Percentiles rank a stretch among this genome's conserved stretches.
Conservation (phyloP, 2,797 vertebrate genomes). For the Alfaro cultratus region DNA sequence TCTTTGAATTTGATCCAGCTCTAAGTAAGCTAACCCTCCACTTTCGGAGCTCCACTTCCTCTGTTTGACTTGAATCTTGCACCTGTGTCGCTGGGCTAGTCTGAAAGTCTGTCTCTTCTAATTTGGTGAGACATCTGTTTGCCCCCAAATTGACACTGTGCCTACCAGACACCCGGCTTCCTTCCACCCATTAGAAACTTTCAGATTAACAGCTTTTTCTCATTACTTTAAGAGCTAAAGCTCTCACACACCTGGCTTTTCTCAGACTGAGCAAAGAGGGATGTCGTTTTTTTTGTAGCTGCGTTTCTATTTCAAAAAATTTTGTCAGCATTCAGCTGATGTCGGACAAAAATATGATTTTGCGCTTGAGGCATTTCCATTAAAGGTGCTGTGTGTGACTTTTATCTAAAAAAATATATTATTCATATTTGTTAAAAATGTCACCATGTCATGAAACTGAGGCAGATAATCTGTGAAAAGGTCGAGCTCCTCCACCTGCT, state of each 20-base stretch:
- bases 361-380: too few relatives aligned
- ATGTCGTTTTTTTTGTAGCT: too few relatives aligned
- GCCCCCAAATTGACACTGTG: slow-evolving; percentile 54
- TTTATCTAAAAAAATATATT: too few relatives aligned
- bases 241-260: slow-evolving; percentile 63
- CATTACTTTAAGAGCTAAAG: slow-evolving; percentile 54
- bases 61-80: slow-evolving; percentile 33
- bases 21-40: slow-evolving; percentile 26
- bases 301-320: too few relatives aligned
- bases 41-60: slow-evolving; percentile 36
- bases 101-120: slow-evolving; percentile 33
- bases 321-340: too few relatives aligned
- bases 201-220: slow-evolving; percentile 57
- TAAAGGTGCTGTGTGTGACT: too few relatives aligned
- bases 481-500: too few relatives aligned
- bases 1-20: slow-evolving; percentile 47
- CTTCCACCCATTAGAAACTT: slow-evolving; percentile 60
- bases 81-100: slow-evolving; percentile 51
- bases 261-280: slow-evolving; percentile 56
- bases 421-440: too few relatives aligned
- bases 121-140: slow-evolving; percentile 56
- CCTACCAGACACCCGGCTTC: slow-evolving; percentile 62
- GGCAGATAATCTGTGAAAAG: too few relatives aligned
- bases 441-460: too few relatives aligned
- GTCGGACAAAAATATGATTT: too few relatives aligned